These are phyloP conservation scores for Eupithecia dodoneata DNA, from an alignment of 2,888 invertebrate species.

Conservation along the genomic window DNA sequence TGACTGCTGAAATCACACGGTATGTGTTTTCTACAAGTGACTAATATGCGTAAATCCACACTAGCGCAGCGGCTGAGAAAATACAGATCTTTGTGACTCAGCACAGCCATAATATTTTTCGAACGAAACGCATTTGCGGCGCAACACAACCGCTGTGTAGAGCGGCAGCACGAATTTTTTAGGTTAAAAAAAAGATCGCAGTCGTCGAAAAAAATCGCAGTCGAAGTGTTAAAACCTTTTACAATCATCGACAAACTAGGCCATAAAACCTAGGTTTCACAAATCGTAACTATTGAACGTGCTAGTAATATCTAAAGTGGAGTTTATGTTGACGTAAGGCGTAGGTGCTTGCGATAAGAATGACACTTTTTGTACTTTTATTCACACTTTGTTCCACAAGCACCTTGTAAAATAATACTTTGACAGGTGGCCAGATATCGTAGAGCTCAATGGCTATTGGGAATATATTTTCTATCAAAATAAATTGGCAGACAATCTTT, in stretches of 20 bases:
- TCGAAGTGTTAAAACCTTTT: background rate
- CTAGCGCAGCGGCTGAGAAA: no score
- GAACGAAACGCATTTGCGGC: no score
- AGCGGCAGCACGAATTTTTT: no score
- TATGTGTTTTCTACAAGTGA: no score
- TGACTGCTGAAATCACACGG: no score
- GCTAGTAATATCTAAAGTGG: slow-evolving; percentile 32
- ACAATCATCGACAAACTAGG: background rate
- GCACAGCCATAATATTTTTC: no score
- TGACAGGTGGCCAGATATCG: slow-evolving; percentile 1
- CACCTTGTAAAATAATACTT: slow-evolving; percentile 15
- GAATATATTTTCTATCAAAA: background rate
- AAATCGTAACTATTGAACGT: slow-evolving; percentile 34
- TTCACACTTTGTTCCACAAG: slow-evolving; percentile 5
- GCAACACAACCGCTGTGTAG: no score
- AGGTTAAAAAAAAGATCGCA: no score
- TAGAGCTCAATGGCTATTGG: background rate
- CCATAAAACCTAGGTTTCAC: slow-evolving; percentile 37
- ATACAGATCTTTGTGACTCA: no score
- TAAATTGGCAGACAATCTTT: background rate
- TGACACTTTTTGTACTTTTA: slow-evolving; percentile 22
- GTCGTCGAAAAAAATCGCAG: no score
- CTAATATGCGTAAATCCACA: no score
- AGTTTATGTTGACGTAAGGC: slow-evolving; percentile 29
- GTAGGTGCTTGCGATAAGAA: slow-evolving; percentile 30